Conservation (phyloP, 2,113 vertebrate species). For the Sakesphorus luctuosus region DNA sequence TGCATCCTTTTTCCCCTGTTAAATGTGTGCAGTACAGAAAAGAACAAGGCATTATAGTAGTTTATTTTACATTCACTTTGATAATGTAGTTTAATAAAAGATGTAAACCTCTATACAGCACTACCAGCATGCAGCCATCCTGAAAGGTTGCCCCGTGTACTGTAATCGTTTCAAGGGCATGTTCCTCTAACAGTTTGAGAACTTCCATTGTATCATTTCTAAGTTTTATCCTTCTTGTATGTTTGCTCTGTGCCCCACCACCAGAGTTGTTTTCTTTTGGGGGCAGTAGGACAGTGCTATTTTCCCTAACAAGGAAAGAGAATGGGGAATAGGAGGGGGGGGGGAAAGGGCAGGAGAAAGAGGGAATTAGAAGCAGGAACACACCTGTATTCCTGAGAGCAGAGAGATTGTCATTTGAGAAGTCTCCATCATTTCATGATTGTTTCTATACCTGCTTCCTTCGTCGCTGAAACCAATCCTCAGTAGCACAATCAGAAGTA, state of each 20-base stretch:
- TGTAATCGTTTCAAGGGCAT: constrained; percentile 36
- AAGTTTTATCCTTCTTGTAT: neutral
- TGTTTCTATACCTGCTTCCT: neutral
- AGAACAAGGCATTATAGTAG: constrained; percentile 18
- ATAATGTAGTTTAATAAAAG: constrained; percentile 63
- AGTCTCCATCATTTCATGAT: neutral
- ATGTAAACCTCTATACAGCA: constrained; percentile 30
- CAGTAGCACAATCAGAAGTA: neutral
- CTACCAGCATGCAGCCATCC: constrained; percentile 9
- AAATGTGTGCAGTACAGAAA: constrained; percentile 34
- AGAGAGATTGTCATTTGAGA: neutral
- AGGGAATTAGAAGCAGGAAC: neutral
- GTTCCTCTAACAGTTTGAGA: neutral
- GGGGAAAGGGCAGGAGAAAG: neutral
- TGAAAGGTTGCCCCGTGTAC: constrained; percentile 36
- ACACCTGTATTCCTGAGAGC: neutral
- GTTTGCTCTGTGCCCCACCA: neutral
- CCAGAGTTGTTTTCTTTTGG: neutral
- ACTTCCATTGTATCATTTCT: neutral
- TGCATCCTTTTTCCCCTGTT: constrained; percentile 14
- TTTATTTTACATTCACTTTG: constrained; percentile 65
- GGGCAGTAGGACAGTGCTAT: neutral
- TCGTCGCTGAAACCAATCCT: neutral
- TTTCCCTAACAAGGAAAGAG: neutral
- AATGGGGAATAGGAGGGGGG: neutral